Evolutionary conservation across 2,113 vertebrate species (phyloP).

Genomic region (Clupea harengus): DNA sequence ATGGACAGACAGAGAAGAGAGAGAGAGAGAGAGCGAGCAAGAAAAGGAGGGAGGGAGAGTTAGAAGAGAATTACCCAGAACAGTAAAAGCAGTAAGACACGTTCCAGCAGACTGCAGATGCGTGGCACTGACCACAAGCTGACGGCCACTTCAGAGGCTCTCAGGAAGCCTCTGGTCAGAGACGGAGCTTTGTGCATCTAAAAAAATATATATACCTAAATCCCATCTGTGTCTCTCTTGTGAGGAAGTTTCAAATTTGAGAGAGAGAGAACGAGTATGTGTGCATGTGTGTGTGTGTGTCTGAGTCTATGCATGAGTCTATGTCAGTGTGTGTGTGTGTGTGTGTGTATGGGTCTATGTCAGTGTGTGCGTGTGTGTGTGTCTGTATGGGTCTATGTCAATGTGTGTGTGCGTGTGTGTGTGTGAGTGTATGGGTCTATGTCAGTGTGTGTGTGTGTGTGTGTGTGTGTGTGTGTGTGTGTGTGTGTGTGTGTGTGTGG

Average conservation of each 20-base stretch:
- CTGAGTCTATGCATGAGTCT: neutral
- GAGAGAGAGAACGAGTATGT: too few species aligned
- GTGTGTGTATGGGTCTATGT: neutral
- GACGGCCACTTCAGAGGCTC: neutral
- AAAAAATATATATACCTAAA: neutral
- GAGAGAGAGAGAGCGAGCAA: neutral
- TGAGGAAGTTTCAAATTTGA: too few species aligned
- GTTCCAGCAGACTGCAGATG: conserved; percentile 8
- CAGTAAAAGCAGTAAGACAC: neutral
- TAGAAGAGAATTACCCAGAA: neutral
- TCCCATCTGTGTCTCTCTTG: too few species aligned
- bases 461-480: neutral
- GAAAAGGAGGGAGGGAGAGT: neutral
- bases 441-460: neutral
- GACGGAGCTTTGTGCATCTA: neutral
- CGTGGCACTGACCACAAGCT: neutral
- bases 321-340: neutral
- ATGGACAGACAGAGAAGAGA: neutral
- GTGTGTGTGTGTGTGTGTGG: neutral
- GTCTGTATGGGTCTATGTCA: neutral
- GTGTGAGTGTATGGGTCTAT: neutral
- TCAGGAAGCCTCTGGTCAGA: neutral
- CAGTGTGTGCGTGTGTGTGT: neutral
- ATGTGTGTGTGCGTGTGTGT: neutral
- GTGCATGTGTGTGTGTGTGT: neutral